Percentiles rank a stretch among this genome's conserved stretches.
Conservation (phyloP, 2,113 vertebrate genomes). For the Petrocephalus microphthalmus region DNA sequence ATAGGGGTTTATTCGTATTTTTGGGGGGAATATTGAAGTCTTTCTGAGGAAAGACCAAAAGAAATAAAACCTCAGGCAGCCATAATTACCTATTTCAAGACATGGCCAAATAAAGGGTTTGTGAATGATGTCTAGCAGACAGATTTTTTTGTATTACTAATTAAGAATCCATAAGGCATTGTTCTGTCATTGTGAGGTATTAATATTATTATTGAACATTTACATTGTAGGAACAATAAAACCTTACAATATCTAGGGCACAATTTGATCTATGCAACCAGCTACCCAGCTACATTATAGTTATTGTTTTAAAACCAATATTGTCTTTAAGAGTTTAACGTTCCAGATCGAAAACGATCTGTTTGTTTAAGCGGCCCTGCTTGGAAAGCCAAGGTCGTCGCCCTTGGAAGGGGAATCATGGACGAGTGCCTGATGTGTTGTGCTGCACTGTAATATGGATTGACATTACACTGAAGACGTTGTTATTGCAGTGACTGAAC, state of each 20-base stretch:
- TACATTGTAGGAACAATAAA: not conserved
- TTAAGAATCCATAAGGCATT: not conserved
- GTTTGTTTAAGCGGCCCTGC: not conserved
- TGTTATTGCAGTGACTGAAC: constrained; percentile 55
- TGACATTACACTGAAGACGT: constrained; percentile 49
- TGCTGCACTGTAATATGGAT: constrained; percentile 39
- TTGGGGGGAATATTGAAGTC: not conserved
- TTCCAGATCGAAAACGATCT: not conserved
- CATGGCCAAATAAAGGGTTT: not conserved
- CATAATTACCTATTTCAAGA: not conserved
- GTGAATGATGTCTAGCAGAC: not conserved
- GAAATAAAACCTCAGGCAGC: not conserved
- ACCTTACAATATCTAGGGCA: not conserved
- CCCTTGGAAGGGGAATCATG: not conserved
- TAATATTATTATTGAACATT: not conserved
- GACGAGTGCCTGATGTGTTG: constrained; percentile 37
- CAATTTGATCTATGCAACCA: not conserved
- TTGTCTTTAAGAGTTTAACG: not conserved
- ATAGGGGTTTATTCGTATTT: not conserved
- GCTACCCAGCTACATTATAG: not conserved
- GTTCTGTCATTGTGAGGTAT: not conserved
- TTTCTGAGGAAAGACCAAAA: not conserved
- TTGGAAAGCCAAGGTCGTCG: not conserved
- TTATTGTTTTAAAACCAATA: constrained; percentile 6
- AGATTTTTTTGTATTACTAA: not conserved